Base-by-base conservation (phyloP, 2,797 vertebrate genomes). In the Malurus leucopterus region DNA sequence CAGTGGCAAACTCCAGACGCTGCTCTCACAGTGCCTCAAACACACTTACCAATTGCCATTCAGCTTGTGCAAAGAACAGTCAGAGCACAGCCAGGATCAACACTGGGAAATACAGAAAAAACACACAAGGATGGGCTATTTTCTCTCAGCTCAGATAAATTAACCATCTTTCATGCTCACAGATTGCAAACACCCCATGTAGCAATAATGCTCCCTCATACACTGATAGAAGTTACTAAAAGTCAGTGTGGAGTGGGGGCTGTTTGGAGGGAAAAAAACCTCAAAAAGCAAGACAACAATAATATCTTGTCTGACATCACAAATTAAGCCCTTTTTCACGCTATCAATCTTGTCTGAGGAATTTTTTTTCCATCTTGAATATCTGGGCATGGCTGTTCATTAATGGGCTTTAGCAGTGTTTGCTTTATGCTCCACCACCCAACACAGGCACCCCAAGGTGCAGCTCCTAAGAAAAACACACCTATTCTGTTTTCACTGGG, bases 151-250 rank as follows among this genome's bases (percentile, higher is more conserved):
- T 81, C 64, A 50, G 64, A 34, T 16, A 49, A 27, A 55, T 26
- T 22, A 47, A n/a, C 24, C 6, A 17, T 22, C 30, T 90, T 53
- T 64, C 16, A 9, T 3, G 13, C 13, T 84, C 36, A 58, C 30
- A 91, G 47, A 54, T 15, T 23, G 50, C 29, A 79, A 70, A 61
- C 8, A 30, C 5, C 21, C 5, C 11, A 15, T 8, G 26, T 24
- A 18, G 29, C 54, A 76, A 55, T 13, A 58, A 21, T 10, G 14
- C 49, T 62, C 38, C 44, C 9, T 49, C 3, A 6, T 32, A 27
- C 4, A 10, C 0, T 30, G 4, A 64, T 1, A 38, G 2, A 41
- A 0, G 2, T 22, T 84, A 50, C 49, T 1, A 53, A 61, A 87
- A 34, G 19, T 47, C 21, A 41, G 15, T 29, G 27, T 58, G 6